phyloP scores from a whole-genome alignment of 2,113 vertebrate species.

The Lophochroa leadbeateri region DNA sequence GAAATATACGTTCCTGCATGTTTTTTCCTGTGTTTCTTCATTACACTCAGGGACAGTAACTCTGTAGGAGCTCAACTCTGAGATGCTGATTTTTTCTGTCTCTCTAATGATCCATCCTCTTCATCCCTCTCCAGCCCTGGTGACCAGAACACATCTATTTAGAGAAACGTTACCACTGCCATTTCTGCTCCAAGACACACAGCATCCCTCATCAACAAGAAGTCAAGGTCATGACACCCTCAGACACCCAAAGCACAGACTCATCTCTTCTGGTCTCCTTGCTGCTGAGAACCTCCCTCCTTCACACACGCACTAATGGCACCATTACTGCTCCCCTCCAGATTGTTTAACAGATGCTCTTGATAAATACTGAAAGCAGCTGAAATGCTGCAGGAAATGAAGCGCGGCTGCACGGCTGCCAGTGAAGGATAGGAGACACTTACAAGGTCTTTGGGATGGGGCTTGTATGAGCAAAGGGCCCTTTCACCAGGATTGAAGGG shows the following conservation, averaged over 20 bases:
- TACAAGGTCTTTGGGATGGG: slow-evolving; percentile 1
- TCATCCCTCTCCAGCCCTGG: background rate
- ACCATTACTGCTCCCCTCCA: slow-evolving; percentile 48
- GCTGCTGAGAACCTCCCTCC: background rate
- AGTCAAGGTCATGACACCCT: background rate
- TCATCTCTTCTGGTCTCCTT: background rate
- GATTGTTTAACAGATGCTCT: slow-evolving; percentile 66
- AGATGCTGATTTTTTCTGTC: background rate
- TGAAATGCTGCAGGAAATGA: slow-evolving; percentile 61
- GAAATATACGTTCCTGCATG: background rate
- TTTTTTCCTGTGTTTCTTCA: background rate
- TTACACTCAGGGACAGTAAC: background rate
- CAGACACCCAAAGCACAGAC: background rate
- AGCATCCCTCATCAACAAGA: background rate
- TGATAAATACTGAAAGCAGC: slow-evolving; percentile 38
- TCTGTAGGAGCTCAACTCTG: background rate
- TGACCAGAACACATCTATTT: slow-evolving; percentile 34
- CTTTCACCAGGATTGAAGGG: background rate
- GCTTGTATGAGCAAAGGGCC: background rate
- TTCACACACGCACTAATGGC: background rate
- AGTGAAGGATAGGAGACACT: slow-evolving; percentile 28
- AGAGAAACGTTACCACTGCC: background rate
- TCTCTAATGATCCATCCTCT: background rate
- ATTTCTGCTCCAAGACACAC: slow-evolving; percentile 21
- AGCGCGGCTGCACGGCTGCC: background rate